A percentile compares a stretch with the other conserved stretches of the same genome.
phyloP scores from a whole-genome alignment of 1,140 invertebrate species.

The Cryptotermes secundus region DNA sequence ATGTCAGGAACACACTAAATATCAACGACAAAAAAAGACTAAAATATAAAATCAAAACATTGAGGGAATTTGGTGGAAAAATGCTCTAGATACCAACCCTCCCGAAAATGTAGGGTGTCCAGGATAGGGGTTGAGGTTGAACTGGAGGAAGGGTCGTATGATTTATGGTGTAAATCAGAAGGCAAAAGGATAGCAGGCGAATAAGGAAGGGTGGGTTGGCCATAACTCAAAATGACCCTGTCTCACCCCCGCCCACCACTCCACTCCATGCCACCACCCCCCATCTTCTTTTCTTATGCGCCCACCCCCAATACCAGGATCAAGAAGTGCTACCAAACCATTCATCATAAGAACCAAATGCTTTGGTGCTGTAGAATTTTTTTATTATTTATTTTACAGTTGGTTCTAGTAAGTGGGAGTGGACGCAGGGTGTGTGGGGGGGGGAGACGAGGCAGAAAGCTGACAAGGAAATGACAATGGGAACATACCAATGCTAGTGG shows the following conservation, averaged over 20 bases:
- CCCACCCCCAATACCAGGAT: not conserved
- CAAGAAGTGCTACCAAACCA: constrained; percentile 6
- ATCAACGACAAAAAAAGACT: not conserved
- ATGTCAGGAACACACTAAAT: constrained; percentile 6
- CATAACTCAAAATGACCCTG: constrained; percentile 8
- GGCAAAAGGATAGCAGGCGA: constrained; percentile 13
- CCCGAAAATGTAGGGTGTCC: constrained; percentile 6
- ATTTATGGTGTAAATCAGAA: constrained; percentile 20
- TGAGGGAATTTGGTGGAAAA: constrained; percentile 8
- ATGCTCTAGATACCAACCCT: not conserved
- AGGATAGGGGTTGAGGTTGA: not conserved
- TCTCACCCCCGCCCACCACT: not conserved
- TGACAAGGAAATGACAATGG: not conserved
- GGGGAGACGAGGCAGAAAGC: not conserved
- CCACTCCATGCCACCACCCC: not conserved
- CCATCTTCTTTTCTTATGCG: not conserved
- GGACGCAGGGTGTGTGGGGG: not conserved
- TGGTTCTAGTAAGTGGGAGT: not conserved
- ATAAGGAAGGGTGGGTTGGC: not conserved
- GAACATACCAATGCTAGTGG: not conserved
- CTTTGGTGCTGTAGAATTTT: not conserved
- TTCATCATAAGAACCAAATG: constrained; percentile 4
- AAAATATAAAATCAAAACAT: not conserved
- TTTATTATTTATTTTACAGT: constrained; percentile 21
- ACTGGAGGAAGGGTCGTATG: constrained; percentile 14